phyloP scores from a whole-genome alignment of 2,888 invertebrate genomes.

The Axea sp. region DNA sequence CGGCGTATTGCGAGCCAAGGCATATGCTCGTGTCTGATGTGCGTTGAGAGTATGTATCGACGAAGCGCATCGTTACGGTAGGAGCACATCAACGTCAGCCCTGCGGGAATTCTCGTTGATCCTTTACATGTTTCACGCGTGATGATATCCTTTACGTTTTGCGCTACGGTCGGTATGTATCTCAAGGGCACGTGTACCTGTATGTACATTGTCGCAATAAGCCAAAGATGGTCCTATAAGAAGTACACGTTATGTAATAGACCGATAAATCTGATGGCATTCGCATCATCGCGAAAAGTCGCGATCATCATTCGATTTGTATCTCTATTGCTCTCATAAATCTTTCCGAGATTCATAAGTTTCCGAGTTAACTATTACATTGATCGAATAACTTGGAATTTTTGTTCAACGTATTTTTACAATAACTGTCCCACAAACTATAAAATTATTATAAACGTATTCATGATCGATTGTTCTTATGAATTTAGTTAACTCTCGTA shows the following conservation, averaged over 20 bases:
- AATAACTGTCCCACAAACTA: too few relatives aligned
- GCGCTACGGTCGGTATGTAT: slow-evolving; percentile 28
- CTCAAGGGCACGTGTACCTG: slow-evolving; percentile 37
- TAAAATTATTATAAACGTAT: too few relatives aligned
- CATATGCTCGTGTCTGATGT: slow-evolving; percentile 39
- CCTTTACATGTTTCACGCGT: slow-evolving; percentile 53
- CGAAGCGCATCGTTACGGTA: slow-evolving; percentile 52
- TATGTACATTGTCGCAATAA: slow-evolving; percentile 10
- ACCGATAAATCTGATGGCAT: slow-evolving; percentile 36
- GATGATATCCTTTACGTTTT: slow-evolving; percentile 49
- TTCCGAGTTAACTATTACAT: too few relatives aligned
- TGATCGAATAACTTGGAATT: too few relatives aligned
- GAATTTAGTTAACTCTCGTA: too few relatives aligned
- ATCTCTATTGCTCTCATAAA: slow-evolving; percentile 15
- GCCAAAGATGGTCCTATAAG: slow-evolving; percentile 5
- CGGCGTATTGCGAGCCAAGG: too few relatives aligned
- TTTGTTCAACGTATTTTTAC: too few relatives aligned
- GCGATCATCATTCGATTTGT: slow-evolving; percentile 14
- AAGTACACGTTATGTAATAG: slow-evolving; percentile 23
- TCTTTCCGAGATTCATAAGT: background rate
- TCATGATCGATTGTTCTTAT: too few relatives aligned
- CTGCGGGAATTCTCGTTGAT: slow-evolving; percentile 49
- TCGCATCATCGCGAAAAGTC: slow-evolving; percentile 22
- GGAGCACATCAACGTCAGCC: slow-evolving; percentile 50
- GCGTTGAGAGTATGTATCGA: slow-evolving; percentile 48